Conservation (phyloP, 2,797 vertebrate species). For the Masticophis lateralis region DNA sequence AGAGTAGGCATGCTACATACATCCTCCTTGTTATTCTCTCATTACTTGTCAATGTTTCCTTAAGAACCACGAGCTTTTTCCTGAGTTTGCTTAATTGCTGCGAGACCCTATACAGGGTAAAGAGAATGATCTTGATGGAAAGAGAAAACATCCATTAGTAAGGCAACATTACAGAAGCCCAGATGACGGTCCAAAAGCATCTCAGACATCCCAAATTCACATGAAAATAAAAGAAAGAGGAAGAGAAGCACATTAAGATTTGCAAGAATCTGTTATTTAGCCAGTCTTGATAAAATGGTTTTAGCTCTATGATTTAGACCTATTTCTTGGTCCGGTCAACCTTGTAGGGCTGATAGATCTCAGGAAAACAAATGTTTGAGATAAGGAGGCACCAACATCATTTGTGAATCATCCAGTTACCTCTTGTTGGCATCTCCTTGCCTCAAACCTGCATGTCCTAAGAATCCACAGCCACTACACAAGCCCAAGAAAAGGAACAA, state of each 20-base stretch:
- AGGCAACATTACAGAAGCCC: no score
- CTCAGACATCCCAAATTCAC: no score
- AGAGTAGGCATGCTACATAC: not conserved
- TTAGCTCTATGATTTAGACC: not conserved
- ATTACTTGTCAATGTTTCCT: not conserved
- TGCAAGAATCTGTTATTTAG: no score
- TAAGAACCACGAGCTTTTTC: no score
- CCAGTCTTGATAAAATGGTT: not conserved
- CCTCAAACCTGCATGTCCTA: not conserved
- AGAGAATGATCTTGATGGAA: no score
- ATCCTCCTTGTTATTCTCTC: not conserved
- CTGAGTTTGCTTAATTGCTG: no score
- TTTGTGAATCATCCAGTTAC: not conserved
- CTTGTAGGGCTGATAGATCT: not conserved
- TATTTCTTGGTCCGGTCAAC: not conserved
- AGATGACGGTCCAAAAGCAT: no score
- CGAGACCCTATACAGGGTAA: no score
- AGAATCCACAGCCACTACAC: not conserved
- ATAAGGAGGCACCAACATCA: not conserved
- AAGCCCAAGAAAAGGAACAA: not conserved
- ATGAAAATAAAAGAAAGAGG: no score
- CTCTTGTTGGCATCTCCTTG: not conserved
- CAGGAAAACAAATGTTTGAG: not conserved
- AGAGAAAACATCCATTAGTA: no score
- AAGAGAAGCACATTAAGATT: no score